A percentile compares a stretch with the other conserved stretches of the same genome.
Evolutionary conservation across 1,140 invertebrate genomes (phyloP).

Genomic region (Hormaphis cornu): DNA sequence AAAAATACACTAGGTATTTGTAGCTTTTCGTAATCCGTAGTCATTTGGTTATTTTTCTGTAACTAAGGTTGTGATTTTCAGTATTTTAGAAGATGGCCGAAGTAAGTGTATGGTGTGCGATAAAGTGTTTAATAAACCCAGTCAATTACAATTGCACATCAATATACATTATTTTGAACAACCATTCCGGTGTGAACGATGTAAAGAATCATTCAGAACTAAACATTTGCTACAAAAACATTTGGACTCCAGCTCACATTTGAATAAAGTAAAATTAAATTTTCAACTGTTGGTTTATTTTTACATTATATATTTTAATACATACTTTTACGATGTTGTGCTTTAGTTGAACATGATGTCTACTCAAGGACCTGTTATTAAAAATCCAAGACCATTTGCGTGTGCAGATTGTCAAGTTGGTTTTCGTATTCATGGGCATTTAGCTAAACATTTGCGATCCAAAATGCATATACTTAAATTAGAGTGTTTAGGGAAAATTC

Average conservation of each 20-base stretch:
- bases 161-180: slow-evolving; percentile 94
- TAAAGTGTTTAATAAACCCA: slow-evolving; percentile 81
- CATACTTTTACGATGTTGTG: slow-evolving; percentile 13
- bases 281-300: not conserved
- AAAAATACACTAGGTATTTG: slow-evolving; percentile 20
- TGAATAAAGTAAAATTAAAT: slow-evolving; percentile 63
- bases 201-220: slow-evolving; percentile 80
- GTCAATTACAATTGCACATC: slow-evolving; percentile 81
- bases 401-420: slow-evolving; percentile 92
- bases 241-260: slow-evolving; percentile 77
- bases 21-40: not conserved
- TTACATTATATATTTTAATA: not conserved
- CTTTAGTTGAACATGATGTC: slow-evolving; percentile 64
- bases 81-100: slow-evolving; percentile 63
- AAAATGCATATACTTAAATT: slow-evolving; percentile 95
- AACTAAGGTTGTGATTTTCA: slow-evolving; percentile 35
- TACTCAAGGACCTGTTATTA: slow-evolving; percentile 68
- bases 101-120: slow-evolving; percentile 79
- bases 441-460: slow-evolving; percentile 90
- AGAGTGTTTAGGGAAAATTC: slow-evolving; percentile 83
- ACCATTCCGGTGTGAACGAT: slow-evolving; percentile 81
- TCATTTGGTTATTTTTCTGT: not conserved
- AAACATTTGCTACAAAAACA: slow-evolving; percentile 89
- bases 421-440: slow-evolving; percentile 89
- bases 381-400: slow-evolving; percentile 84